Conservation (phyloP, 2,113 vertebrate genomes). For the Murina feae region DNA sequence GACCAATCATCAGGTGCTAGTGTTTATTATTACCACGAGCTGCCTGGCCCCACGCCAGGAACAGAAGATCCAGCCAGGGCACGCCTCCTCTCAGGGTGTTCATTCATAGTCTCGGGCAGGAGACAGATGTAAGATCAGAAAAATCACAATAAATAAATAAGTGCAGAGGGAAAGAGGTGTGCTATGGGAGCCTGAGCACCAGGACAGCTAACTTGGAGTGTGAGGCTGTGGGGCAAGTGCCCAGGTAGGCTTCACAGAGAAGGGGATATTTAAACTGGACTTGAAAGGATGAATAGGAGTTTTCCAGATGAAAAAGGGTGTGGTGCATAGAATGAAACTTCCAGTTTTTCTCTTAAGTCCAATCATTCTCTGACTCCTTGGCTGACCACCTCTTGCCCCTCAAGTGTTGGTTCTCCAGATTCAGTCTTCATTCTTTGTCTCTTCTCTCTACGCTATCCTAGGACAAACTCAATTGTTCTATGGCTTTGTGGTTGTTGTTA, state of each 20-base stretch:
- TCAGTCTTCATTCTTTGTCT: neutral
- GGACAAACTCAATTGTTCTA: neutral
- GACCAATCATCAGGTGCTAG: neutral
- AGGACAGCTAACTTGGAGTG: neutral
- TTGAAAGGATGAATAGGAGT: neutral
- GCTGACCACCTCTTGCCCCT: neutral
- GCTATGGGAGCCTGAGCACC: neutral
- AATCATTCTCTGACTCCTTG: neutral
- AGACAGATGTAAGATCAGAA: neutral
- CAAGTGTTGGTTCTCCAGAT: neutral
- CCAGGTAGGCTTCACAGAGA: neutral
- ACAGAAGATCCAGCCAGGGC: neutral
- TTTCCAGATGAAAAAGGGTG: neutral
- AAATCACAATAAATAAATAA: neutral
- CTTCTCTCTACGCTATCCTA: neutral
- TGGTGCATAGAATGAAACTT: neutral
- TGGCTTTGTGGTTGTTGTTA: neutral
- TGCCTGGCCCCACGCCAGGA: neutral
- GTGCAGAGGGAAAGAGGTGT: neutral
- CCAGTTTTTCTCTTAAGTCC: neutral
- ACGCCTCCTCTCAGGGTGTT: neutral
- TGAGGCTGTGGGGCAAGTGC: neutral
- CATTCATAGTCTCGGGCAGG: neutral
- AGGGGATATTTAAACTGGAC: neutral
- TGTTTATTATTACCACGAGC: neutral